Conservation (phyloP, 2,888 invertebrate genomes). For the Eupithecia inturbata region DNA sequence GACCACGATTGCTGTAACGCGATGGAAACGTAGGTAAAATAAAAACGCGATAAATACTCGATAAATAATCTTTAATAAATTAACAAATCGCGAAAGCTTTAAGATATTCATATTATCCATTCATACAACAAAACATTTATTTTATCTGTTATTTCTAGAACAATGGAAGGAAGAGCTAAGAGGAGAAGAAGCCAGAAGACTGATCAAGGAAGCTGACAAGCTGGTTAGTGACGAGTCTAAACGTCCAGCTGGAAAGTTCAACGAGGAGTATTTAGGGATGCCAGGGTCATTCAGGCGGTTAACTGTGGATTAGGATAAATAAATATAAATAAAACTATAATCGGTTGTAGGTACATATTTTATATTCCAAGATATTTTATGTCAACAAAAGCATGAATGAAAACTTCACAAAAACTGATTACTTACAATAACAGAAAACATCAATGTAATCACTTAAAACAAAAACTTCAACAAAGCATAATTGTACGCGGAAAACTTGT, state of each 20-base stretch:
- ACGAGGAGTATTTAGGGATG: constrained; percentile 76
- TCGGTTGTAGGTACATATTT: too few species aligned
- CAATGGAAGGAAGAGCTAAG: constrained; percentile 66
- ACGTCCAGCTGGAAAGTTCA: constrained; percentile 63
- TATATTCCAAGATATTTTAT: not conserved
- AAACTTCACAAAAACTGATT: too few species aligned
- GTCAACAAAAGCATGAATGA: not conserved
- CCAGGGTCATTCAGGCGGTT: constrained; percentile 75
- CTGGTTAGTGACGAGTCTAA: constrained; percentile 68
- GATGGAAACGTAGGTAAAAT: too few species aligned
- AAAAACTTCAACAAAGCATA: too few species aligned
- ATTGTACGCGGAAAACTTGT: too few species aligned
- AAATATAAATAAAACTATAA: not conserved
- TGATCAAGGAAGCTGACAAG: constrained; percentile 59
- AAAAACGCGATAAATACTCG: too few species aligned
- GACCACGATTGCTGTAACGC: too few species aligned
- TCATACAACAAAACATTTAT: not conserved
- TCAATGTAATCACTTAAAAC: too few species aligned
- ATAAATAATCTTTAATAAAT: too few species aligned
- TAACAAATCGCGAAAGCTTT: too few species aligned
- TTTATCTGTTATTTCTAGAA: constrained; percentile 53
- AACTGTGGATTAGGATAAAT: constrained; percentile 62
- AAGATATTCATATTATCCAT: too few species aligned
- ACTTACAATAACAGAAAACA: too few species aligned
- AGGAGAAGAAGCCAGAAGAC: constrained; percentile 58